These are phyloP conservation scores for Lymantria dispar DNA, from an alignment of 2,888 invertebrate species.

Conservation along the genomic window DNA sequence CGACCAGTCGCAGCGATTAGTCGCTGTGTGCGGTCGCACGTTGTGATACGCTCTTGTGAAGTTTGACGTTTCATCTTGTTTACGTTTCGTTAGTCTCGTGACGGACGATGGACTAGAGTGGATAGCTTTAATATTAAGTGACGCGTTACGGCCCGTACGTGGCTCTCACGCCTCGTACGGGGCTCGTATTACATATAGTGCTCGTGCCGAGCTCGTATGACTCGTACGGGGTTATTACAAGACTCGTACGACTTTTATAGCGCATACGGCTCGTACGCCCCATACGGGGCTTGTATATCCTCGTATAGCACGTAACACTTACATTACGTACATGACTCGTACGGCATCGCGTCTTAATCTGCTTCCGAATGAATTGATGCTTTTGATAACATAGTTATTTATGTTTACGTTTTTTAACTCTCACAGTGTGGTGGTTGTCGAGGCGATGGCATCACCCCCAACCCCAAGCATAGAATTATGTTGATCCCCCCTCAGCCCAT, in stretches of 20 bases:
- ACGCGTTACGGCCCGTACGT: too few relatives aligned
- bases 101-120: slow-evolving; percentile 49
- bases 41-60: slow-evolving; percentile 59
- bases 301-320: too few relatives aligned
- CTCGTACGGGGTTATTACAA: slow-evolving; percentile 38
- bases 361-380: slow-evolving; percentile 65
- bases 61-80: slow-evolving; percentile 52
- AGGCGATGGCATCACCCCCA: slow-evolving; percentile 18
- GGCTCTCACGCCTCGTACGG: too few relatives aligned
- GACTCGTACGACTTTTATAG: too few relatives aligned
- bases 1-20: neutral
- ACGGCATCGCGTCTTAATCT: slow-evolving; percentile 36
- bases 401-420: slow-evolving; percentile 72
- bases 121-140: slow-evolving; percentile 56
- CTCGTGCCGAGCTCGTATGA: slow-evolving; percentile 44
- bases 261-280: too few relatives aligned
- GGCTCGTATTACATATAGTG: too few relatives aligned
- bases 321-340: too few relatives aligned
- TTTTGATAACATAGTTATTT: slow-evolving; percentile 75
- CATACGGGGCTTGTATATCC: too few relatives aligned
- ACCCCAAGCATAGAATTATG: slow-evolving; percentile 43
- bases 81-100: slow-evolving; percentile 37
- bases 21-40: neutral
- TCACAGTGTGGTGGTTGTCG: slow-evolving; percentile 36
- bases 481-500: slow-evolving; percentile 54